Base-by-base conservation (phyloP, 2,888 invertebrate genomes). In the Peribatodes rhomboidaria region DNA sequence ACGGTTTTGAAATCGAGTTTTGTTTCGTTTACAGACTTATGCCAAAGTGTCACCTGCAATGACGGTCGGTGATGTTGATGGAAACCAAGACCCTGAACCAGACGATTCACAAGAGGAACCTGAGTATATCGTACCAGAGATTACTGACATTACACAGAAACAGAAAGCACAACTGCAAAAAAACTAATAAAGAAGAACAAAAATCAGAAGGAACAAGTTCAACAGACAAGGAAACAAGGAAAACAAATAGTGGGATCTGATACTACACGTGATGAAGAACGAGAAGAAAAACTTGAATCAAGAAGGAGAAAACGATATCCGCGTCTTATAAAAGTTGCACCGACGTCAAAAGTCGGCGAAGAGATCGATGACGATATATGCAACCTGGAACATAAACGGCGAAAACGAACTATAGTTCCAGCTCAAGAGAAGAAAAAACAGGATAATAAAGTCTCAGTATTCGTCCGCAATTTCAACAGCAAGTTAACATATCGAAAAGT, bases 41-140 rank as follows among this genome's bases (percentile, higher is more conserved):
- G 84, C 85, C 76, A 89, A 88, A 73, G 77, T 77, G 4, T 65
- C 91, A 18, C 91, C 92, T 9, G 82, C 77, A 0, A 72, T 92
- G 71, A 75, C 85, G 0, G 78, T 85, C 2, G 70, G 75, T 1
- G 80, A 87, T 67, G 60, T 42, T 1, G 55, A 56, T 1, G 13
- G 1, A 0, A 9, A 41, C 2, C 11, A 56, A 35, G 2, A 22
- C 2, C 2, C 10, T 6, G 6, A 49, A 9, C 3, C 14, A 31
- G n/a, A 42, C 8, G 2, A 16, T 9, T 2, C 10, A 14, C 6
- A 6, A 4, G 27, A 27, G 27, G 37, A 37, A 37, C 37, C 37
- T 6, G 37, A 37, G n/a, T 16, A 18, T 41, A 41, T 41, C 41
- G 8, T 41, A 9, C 41, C 41, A 41, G 41, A 41, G 8, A 0